phyloP scores from a whole-genome alignment of 2,888 invertebrate species.

The Fabriciana adippe region DNA sequence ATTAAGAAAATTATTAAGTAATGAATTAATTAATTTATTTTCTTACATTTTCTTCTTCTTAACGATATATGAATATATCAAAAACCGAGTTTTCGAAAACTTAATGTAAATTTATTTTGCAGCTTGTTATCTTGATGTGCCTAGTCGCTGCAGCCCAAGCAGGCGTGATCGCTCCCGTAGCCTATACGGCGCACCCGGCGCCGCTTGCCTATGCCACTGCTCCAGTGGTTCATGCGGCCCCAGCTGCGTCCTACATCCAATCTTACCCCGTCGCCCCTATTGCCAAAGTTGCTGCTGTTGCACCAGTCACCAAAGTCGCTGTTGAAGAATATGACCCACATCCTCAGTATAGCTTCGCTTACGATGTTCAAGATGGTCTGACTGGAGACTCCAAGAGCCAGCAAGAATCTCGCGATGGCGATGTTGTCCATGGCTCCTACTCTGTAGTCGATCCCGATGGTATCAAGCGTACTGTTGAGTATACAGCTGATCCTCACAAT shows the following conservation, averaged over 20 bases:
- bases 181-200: constrained; percentile 71
- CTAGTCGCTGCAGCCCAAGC: constrained; percentile 63
- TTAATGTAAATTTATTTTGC: constrained; percentile 34
- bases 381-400: constrained; percentile 72
- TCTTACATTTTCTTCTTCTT: too few species aligned
- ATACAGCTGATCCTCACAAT: constrained; percentile 68
- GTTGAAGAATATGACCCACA: constrained; percentile 60
- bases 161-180: constrained; percentile 46
- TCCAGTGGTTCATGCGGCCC: constrained; percentile 50
- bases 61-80: too few species aligned
- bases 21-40: too few species aligned
- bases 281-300: constrained; percentile 53
- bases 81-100: too few species aligned
- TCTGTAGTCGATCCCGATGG: constrained; percentile 70
- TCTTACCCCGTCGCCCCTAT: constrained; percentile 54
- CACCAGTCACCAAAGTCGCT: constrained; percentile 52
- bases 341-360: constrained; percentile 78
- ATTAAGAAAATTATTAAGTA: background rate
- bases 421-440: constrained; percentile 71
- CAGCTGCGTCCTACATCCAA: constrained; percentile 48
- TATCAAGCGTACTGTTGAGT: constrained; percentile 67
- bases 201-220: constrained; percentile 53
- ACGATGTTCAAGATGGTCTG: constrained; percentile 65
- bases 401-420: constrained; percentile 65
- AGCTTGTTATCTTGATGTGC: constrained; percentile 66